These are phyloP conservation scores for Burhinus oedicnemus DNA, from an alignment of 2,113 vertebrate species.

Conservation along the genomic window DNA sequence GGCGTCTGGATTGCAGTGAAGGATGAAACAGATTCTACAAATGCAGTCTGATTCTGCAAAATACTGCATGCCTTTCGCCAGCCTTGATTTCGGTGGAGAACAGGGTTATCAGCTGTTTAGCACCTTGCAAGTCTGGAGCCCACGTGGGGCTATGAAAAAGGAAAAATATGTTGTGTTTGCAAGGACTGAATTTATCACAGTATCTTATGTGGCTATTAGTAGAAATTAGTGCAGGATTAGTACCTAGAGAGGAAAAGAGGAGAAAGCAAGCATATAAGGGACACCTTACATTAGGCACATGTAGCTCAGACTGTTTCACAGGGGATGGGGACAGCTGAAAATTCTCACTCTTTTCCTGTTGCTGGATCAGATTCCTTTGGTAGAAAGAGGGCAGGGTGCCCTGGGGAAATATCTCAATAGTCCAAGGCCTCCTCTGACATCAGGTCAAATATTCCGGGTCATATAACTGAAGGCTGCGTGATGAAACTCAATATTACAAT, in stretches of 20 bases:
- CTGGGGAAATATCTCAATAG: slow-evolving; percentile 41
- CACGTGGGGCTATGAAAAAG: background rate
- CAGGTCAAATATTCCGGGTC: slow-evolving; percentile 68
- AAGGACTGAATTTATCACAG: background rate
- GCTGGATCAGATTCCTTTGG: slow-evolving; percentile 63
- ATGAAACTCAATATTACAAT: slow-evolving; percentile 60
- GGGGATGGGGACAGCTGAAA: slow-evolving; percentile 69
- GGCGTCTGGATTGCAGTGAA: background rate
- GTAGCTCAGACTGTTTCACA: slow-evolving; percentile 13
- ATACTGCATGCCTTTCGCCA: background rate
- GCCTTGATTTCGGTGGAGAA: background rate
- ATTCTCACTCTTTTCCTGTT: slow-evolving; percentile 62
- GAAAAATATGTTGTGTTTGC: background rate
- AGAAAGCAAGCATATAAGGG: background rate
- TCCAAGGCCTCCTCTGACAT: slow-evolving; percentile 47
- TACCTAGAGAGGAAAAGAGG: background rate
- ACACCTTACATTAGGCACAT: background rate
- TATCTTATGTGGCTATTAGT: background rate
- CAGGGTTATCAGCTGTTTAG: background rate
- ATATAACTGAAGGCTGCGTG: slow-evolving; percentile 55
- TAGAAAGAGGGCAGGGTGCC: slow-evolving; percentile 38
- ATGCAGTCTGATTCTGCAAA: background rate
- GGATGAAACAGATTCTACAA: background rate
- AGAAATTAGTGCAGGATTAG: background rate
- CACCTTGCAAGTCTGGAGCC: background rate